phyloP scores from a whole-genome alignment of 1,140 invertebrate species.

The Whitmania pigra region DNA sequence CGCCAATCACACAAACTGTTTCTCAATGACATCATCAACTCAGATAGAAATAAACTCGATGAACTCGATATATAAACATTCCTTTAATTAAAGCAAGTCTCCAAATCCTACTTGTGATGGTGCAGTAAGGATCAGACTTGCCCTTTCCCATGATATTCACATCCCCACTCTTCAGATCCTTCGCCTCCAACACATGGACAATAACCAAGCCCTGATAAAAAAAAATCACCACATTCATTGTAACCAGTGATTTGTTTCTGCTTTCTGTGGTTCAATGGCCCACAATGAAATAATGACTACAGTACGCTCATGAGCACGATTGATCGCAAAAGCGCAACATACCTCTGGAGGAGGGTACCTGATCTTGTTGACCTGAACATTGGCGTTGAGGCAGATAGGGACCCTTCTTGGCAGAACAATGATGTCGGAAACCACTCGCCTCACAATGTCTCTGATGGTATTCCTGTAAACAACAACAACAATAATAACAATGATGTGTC shows the following conservation, averaged over 20 bases:
- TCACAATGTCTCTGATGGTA: constrained; percentile 5
- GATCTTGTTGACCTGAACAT: constrained; percentile 61
- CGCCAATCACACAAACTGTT: too few relatives aligned
- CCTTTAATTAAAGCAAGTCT: background rate
- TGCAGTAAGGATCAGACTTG: constrained; percentile 79
- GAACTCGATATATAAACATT: background rate
- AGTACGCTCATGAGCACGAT: too few relatives aligned
- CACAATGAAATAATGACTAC: too few relatives aligned
- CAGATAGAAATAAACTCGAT: background rate
- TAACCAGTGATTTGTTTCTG: too few relatives aligned
- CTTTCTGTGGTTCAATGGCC: too few relatives aligned
- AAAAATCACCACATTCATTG: background rate
- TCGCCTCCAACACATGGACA: constrained; percentile 82
- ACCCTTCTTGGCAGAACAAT: constrained; percentile 87
- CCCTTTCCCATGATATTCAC: constrained; percentile 76
- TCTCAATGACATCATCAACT: too few relatives aligned
- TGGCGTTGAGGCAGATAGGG: constrained; percentile 65
- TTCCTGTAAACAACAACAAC: background rate
- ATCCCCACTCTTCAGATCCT: constrained; percentile 66
- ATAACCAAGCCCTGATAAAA: constrained; percentile 35
- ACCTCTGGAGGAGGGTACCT: constrained; percentile 79
- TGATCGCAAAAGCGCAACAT: constrained; percentile 29
- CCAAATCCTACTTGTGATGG: constrained; percentile 8
- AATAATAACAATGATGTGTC: too few relatives aligned
- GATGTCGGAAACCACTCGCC: constrained; percentile 54